Evolutionary conservation across 2,797 vertebrate species (phyloP), one percentile per base, ranked within the genome.

Genomic region (Fistularia commersonii): DNA sequence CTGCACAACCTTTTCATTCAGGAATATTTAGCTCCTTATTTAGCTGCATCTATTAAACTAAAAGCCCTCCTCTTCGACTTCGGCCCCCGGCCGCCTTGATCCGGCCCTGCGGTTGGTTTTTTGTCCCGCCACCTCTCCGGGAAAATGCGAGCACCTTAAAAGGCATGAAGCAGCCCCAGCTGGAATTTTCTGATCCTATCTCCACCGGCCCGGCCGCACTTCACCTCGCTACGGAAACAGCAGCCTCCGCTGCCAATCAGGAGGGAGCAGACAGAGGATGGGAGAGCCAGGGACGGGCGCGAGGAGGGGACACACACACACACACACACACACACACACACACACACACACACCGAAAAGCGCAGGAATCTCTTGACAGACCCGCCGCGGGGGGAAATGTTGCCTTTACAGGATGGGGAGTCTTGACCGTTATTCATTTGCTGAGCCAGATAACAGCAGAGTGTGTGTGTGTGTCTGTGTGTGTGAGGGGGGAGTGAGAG

Each of bases 131-230:
- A 35, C 50, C 57, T 11, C n/a, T 38, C 7, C 41, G 46, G 45
- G 46, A 45, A 59, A 54, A 54, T n/a, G n/a, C n/a, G 39, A 55
- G 51, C 47, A 51, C 78, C 83, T 80, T 80, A 84, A 84, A 82
- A 81, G 80, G 77, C 56, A 50, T 41, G 47, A 62, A 54, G 48
- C 57, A 54, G 62, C 44, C 41, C 6, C 14, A 59, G 60, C 40
- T 38, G 13, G 45, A 60, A 33, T 45, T 66, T 66, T 60, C 64
- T 57, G 57, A 83, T 82, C 50, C 45, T 54, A 52, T 54, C 58
- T 68, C 64, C 58, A 15, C 60, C 43, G 56, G 64, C 49, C 45
- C 0, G 3, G 71, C 52, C 32, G 37, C 58, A 32, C 53, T 61
- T 60, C 57, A 32, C 58, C 63, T 57, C 4, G 8, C 42, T 42